Base-by-base conservation (phyloP, 1,140 invertebrate species). In the Piezodorus guildinii region DNA sequence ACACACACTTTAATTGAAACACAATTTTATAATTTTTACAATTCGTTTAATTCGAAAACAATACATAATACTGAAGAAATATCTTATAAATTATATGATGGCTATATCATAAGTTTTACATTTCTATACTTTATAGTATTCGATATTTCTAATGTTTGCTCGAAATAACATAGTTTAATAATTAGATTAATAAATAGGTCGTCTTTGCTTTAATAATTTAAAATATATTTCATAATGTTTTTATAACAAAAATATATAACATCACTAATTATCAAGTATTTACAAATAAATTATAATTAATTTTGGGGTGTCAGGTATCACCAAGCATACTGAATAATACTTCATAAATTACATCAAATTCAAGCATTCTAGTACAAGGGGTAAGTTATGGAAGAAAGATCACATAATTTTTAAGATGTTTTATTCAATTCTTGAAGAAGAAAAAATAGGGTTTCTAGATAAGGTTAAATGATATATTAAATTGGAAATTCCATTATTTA, bases 241-340 rank as follows among this genome's bases (percentile, higher is more conserved):
- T 52, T 30, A 63, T 64, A 43, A 64, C 63, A 64, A 64, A 64
- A 64, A 64, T 64, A 64, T 64, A 64, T 64, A 63, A 64, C 56
- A 60, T 64, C 60, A 49, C n/a, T 49, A 49, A 49, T 49, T 39
- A 15, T 23, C 52, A 56, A 25, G 17, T 56, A 56, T 56, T 56
- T 56, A 56, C 52, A 56, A 56, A 56, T 23, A 23, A 56, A 56
- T 23, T 56, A 23, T 23, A 56, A 21, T 25, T 23, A 56, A 23
- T 56, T 23, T 56, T 56, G 52, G 52, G 15, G 17, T 25, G 14
- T 49, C 2, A 6, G 23, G 23, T 9, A 25, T 23, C 23, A 56
- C 15, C 19, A 56, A 56, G 52, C 23, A 56, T 23, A 56, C 52
- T 56, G 21, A 56, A 27, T 23, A 16, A 16, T 23, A 16, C 3